Evolutionary conservation across 2,888 invertebrate genomes (phyloP).

Genomic region (Agrochola circellaris): DNA sequence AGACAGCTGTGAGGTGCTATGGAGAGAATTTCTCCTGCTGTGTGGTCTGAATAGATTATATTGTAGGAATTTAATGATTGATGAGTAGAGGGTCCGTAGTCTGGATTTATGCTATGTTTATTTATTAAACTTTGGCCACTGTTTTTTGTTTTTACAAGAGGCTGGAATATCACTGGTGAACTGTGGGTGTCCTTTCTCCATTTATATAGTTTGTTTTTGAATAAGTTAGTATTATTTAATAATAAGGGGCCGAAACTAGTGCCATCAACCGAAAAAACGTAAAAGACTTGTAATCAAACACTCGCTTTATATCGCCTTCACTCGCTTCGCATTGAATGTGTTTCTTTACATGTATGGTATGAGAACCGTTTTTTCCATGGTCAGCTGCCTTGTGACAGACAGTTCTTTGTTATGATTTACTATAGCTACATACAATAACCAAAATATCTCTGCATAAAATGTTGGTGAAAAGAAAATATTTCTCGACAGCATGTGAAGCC

Average conservation of each 20-base stretch:
- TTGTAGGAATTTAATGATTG: not conserved
- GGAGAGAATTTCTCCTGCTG: constrained; percentile 1
- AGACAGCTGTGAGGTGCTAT: constrained; percentile 12
- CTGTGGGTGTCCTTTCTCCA: not conserved
- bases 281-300: not conserved
- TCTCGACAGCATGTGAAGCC: no score
- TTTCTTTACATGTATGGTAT: constrained; percentile 10
- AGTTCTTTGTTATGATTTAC: constrained; percentile 41
- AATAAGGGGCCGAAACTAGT: not conserved
- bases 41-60: not conserved
- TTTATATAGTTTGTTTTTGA: no score
- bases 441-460: constrained; percentile 22
- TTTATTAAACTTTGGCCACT: not conserved
- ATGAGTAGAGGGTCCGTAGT: not conserved
- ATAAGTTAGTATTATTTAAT: no score
- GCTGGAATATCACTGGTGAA: not conserved
- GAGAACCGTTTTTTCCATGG: constrained; percentile 46
- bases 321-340: constrained; percentile 7
- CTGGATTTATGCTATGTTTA: not conserved
- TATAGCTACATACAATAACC: not conserved
- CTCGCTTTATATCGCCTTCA: constrained; percentile 12
- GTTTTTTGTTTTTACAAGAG: not conserved
- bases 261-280: no score
- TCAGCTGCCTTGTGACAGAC: constrained; percentile 30
- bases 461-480: constrained; percentile 14